Conservation (phyloP, 2,888 invertebrate species). For the Synanthedon myopaeformis region DNA sequence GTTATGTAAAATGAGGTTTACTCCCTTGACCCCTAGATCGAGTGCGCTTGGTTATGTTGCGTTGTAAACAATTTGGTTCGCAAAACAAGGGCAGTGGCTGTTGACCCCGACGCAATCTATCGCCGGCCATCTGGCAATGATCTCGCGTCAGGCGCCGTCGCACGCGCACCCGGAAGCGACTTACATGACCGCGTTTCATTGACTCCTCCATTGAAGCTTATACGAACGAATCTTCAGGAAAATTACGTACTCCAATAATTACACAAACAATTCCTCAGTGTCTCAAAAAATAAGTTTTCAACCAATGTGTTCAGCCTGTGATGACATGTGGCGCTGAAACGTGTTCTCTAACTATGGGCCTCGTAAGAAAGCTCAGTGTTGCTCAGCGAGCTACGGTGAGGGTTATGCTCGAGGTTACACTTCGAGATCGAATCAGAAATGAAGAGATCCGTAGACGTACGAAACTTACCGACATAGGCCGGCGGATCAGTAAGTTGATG, state of each 20-base stretch:
- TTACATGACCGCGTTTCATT: constrained; percentile 61
- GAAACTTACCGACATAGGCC: too few relatives aligned
- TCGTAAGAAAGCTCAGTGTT: too few relatives aligned
- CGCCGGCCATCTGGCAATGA: constrained; percentile 64
- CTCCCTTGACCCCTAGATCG: constrained; percentile 38
- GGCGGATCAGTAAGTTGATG: too few relatives aligned
- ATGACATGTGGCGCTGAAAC: too few relatives aligned
- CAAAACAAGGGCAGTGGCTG: constrained; percentile 67
- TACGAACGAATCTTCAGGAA: not conserved
- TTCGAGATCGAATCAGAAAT: too few relatives aligned
- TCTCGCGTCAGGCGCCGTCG: constrained; percentile 46
- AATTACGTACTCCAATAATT: constrained; percentile 5
- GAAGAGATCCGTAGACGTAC: too few relatives aligned
- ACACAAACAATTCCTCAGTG: constrained; percentile 1
- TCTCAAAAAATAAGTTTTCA: too few relatives aligned
- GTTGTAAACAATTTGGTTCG: constrained; percentile 48
- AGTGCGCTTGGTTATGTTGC: constrained; percentile 23
- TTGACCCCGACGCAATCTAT: constrained; percentile 66
- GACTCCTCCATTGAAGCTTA: constrained; percentile 11
- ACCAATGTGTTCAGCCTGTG: too few relatives aligned
- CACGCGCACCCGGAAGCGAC: constrained; percentile 47
- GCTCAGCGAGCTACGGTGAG: too few relatives aligned
- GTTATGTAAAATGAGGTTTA: constrained; percentile 9
- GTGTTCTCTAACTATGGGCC: too few relatives aligned
- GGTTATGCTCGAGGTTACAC: too few relatives aligned